Base-by-base conservation (phyloP, 2,888 invertebrate genomes). In the Thymelicus acteon region DNA sequence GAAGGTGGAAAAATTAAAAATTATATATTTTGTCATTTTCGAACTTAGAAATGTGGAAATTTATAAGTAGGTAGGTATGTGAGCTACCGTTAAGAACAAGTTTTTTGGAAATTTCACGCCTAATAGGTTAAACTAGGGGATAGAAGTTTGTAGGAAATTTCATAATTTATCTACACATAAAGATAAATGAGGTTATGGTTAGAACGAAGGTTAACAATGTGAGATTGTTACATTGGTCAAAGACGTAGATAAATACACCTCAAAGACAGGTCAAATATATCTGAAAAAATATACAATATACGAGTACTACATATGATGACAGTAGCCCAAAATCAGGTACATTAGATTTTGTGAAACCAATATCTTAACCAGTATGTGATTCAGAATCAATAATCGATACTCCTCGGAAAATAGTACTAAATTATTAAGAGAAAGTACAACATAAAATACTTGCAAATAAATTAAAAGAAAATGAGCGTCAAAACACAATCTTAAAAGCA, bases 371-470 rank as follows among this genome's bases (percentile, higher is more conserved):
- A 65, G 73, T 74, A 15, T 77, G 76, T 62, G 66, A 67, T 31
- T 76, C 75, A 0, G 72, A 77, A 49, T 76, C 73, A 52, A 73
- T 77, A 62, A 76, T 19, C 19, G 19, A 79, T 69, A 76, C 72
- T n/a, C 76, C 77, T 7, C 64, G 72, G 62, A 75, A 77, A 75
- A 77, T 75, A 48, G 44, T 67, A 6, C 67, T 78, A 8, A 74
- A 74, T 54, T 76, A 68, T 31, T 12, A 1, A 72, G 72, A n/a
- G 61, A 65, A 71, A 61, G 24, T 31, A 44, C 48, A 19, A 74
- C 67, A 75, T 66, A 69, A 74, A 24, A 71, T 63, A 57, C 44
- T 75, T 40, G 58, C 72, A n/a, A 60, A 72, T 0, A 75, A 75
- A 74, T 40, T 73, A 10, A 75, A 74, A 40, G 74, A 72, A 68